These are phyloP conservation scores for Drosophila tropicalis DNA, from an alignment of 1,140 invertebrate genomes.

Conservation along the genomic window DNA sequence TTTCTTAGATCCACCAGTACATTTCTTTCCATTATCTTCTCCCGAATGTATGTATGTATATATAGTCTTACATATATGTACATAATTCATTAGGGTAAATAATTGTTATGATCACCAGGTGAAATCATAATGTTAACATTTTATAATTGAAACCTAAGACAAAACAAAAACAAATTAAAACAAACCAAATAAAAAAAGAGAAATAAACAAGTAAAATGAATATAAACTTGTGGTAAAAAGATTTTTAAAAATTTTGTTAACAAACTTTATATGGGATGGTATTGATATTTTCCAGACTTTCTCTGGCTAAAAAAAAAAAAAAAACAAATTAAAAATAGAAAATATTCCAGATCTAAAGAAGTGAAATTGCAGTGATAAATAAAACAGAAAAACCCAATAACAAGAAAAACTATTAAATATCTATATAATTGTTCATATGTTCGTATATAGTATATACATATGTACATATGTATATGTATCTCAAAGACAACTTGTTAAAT, in stretches of 20 bases:
- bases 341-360: background rate
- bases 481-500: slow-evolving; percentile 8
- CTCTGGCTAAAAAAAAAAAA: background rate
- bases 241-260: slow-evolving; percentile 12
- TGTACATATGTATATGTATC: no score
- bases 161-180: no score
- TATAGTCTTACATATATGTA: slow-evolving; percentile 8
- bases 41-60: no score
- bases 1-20: no score
- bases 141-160: background rate
- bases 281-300: slow-evolving; percentile 11
- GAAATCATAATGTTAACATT: slow-evolving; percentile 14
- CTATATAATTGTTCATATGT: slow-evolving; percentile 1
- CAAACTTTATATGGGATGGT: slow-evolving; percentile 3
- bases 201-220: background rate
- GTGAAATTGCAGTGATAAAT: slow-evolving; percentile 6
- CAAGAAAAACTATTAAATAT: background rate
- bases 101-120: slow-evolving; percentile 14
- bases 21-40: no score
- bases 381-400: background rate
- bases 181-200: no score
- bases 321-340: background rate
- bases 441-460: background rate
- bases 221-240: background rate
- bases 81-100: slow-evolving; percentile 15